phyloP scores from a whole-genome alignment of 2,888 invertebrate genomes.

The Perizoma flavofasciatum region DNA sequence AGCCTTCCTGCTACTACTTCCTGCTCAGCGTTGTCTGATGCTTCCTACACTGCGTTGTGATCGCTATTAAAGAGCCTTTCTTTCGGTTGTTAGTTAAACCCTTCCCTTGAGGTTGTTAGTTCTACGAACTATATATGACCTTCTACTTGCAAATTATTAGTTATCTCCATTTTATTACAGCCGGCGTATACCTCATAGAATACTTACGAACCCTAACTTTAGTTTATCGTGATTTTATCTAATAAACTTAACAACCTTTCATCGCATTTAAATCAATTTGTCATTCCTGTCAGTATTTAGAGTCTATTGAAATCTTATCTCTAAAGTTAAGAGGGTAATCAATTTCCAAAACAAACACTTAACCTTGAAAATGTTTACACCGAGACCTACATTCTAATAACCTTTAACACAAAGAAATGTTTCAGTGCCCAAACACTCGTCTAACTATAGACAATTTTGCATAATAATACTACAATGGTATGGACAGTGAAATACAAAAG shows the following conservation, averaged over 20 bases:
- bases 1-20: no score
- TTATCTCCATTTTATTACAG: no score
- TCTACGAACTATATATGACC: no score
- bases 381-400: constrained; percentile 75
- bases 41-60: no score
- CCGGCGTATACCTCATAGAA: no score
- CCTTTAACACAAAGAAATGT: constrained; percentile 72
- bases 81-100: no score
- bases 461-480: constrained; percentile 77
- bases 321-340: constrained; percentile 35
- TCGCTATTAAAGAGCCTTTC: no score
- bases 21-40: no score
- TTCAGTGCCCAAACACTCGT: constrained; percentile 62
- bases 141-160: no score
- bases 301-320: constrained; percentile 39
- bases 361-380: constrained; percentile 67
- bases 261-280: constrained; percentile 30
- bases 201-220: background rate
- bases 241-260: constrained; percentile 16
- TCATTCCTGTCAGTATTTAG: constrained; percentile 28
- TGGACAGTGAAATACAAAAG: constrained; percentile 47
- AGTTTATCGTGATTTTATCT: constrained; percentile 8
- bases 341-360: constrained; percentile 52
- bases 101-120: no score
- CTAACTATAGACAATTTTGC: constrained; percentile 70